Evolutionary conservation across 2,113 vertebrate genomes (phyloP).

Genomic region (Oryctolagus cuniculus): DNA sequence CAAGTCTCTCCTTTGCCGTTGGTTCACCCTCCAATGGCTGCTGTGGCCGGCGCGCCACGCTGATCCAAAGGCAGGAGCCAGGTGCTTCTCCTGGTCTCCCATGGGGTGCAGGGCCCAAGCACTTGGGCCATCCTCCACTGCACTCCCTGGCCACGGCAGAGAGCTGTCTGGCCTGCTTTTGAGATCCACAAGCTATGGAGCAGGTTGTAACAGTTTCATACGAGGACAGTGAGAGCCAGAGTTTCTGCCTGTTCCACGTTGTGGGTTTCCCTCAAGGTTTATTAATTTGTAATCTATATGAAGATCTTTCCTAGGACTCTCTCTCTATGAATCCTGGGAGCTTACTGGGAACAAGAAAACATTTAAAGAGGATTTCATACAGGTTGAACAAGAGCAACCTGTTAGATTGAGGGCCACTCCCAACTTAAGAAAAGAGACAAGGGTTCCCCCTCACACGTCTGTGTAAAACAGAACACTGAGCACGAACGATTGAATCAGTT

Average conservation of each 20-base stretch:
- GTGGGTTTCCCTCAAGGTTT: not conserved
- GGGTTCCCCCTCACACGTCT: not conserved
- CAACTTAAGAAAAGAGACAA: not conserved
- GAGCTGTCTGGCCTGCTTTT: not conserved
- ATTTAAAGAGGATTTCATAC: not conserved
- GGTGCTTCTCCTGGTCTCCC: too few species aligned
- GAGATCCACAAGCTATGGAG: not conserved
- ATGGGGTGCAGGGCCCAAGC: too few species aligned
- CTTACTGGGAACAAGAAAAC: not conserved
- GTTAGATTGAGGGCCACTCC: not conserved
- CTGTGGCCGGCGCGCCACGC: too few species aligned
- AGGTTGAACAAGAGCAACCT: not conserved
- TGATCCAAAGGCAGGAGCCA: too few species aligned
- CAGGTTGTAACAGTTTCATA: too few species aligned
- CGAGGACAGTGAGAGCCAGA: not conserved
- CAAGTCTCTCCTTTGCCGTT: not conserved
- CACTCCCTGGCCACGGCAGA: too few species aligned
- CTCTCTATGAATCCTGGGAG: not conserved
- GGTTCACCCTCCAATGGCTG: too few species aligned
- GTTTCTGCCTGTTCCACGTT: not conserved
- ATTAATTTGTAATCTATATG: not conserved
- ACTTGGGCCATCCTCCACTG: too few species aligned
- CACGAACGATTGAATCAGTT: not conserved
- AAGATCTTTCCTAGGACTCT: not conserved
- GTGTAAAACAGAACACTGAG: not conserved